Percentiles rank a stretch among this genome's conserved stretches.
Conservation (phyloP, 1,140 invertebrate genomes). For the Ditylenchus dipsaci region DNA sequence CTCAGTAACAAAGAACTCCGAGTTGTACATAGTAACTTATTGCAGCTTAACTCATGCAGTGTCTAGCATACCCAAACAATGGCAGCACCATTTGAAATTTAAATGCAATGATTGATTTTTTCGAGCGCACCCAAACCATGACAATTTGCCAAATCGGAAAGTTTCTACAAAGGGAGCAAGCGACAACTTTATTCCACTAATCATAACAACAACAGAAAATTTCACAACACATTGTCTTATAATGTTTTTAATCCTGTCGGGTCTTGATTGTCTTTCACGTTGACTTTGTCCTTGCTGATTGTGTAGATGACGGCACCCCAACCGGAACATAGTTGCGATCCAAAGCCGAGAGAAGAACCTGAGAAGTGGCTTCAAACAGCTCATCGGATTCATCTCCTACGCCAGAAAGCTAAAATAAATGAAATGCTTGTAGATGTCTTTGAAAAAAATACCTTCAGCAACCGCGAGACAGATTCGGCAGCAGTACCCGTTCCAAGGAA, state of each 20-base stretch:
- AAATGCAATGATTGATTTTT: too few species aligned
- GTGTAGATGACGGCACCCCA: slow-evolving; percentile 95
- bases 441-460: slow-evolving; percentile 76
- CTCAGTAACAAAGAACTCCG: too few species aligned
- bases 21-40: too few species aligned
- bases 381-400: slow-evolving; percentile 71
- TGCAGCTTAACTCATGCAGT: too few species aligned
- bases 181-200: too few species aligned
- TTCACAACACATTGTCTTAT: too few species aligned
- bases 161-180: too few species aligned
- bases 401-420: slow-evolving; percentile 46
- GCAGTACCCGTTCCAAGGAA: slow-evolving; percentile 93
- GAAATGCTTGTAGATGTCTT: not conserved
- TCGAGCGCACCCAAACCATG: too few species aligned
- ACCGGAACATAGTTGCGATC: slow-evolving; percentile 92
- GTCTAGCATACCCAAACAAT: too few species aligned
- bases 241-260: slow-evolving; percentile 54
- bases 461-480: slow-evolving; percentile 86
- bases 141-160: too few species aligned
- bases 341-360: slow-evolving; percentile 88
- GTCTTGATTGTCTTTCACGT: slow-evolving; percentile 53
- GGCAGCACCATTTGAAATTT: too few species aligned
- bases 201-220: too few species aligned
- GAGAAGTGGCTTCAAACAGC: slow-evolving; percentile 91
- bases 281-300: slow-evolving; percentile 64